A percentile compares a stretch with the other conserved stretches of the same genome.
Evolutionary conservation across 2,113 vertebrate genomes (phyloP).

Genomic region (Gavialis gangeticus): DNA sequence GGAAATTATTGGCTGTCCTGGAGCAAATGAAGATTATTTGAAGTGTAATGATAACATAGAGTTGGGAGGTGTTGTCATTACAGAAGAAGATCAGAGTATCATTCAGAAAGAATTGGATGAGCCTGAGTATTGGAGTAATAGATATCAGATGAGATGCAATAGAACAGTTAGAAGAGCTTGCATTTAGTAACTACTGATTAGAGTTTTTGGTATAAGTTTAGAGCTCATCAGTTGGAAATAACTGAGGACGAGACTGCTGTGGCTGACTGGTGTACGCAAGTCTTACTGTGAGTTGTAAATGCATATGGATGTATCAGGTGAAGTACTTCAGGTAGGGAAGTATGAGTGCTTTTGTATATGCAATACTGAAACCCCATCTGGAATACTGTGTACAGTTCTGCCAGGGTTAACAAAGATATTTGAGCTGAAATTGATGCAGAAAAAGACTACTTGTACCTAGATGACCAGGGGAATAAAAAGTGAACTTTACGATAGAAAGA

Average conservation of each 20-base stretch:
- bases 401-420: neutral
- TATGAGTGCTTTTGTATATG: too few species aligned
- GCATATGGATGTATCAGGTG: too few species aligned
- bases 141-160: neutral
- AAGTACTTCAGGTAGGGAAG: too few species aligned
- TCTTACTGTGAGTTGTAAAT: too few species aligned
- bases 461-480: neutral
- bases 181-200: neutral
- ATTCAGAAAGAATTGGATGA: neutral
- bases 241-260: too few species aligned
- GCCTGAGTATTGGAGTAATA: neutral
- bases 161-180: neutral
- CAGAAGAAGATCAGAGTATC: neutral
- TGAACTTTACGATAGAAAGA: neutral
- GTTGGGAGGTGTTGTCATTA: neutral
- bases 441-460: neutral
- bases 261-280: too few species aligned
- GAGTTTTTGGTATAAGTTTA: neutral
- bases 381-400: too few species aligned
- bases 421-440: neutral
- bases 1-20: neutral
- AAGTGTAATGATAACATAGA: neutral
- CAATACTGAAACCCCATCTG: too few species aligned
- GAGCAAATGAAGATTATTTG: neutral
- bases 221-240: too few species aligned